These are phyloP conservation scores for Rhinolophus sinicus DNA, from an alignment of 2,113 vertebrate genomes.

Conservation along the genomic window DNA sequence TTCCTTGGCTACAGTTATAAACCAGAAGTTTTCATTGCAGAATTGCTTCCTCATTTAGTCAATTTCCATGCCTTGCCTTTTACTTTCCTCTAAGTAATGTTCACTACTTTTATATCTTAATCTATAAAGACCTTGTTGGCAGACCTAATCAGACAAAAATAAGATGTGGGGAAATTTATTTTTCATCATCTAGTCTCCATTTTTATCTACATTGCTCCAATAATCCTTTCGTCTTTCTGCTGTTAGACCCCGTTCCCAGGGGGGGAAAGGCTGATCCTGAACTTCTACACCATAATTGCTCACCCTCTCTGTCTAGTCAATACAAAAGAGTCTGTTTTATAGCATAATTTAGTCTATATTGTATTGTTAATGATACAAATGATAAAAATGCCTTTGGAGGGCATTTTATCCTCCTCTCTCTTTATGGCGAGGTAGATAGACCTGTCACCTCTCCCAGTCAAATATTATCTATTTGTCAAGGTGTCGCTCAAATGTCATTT, in stretches of 20 bases:
- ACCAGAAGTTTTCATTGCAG: not conserved
- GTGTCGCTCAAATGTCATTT: not conserved
- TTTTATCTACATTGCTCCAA: not conserved
- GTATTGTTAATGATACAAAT: not conserved
- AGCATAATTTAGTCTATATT: not conserved
- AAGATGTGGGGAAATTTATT: not conserved
- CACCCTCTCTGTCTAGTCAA: not conserved
- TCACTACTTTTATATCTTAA: not conserved
- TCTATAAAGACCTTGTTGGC: not conserved
- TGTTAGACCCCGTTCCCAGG: not conserved
- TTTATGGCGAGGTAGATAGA: not conserved
- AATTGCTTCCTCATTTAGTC: not conserved
- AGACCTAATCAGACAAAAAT: not conserved
- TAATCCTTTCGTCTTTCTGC: not conserved
- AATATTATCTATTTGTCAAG: not conserved
- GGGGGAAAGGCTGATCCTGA: not conserved
- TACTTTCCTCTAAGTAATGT: not conserved
- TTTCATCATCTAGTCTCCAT: not conserved
- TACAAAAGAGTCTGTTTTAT: not conserved
- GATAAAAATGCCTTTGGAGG: not conserved
- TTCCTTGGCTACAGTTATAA: not conserved
- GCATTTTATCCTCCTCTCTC: not conserved
- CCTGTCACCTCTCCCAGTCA: not conserved
- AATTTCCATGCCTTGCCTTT: not conserved
- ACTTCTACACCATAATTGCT: not conserved